Conservation (phyloP, 2,113 vertebrate genomes). For the Crocuta crocuta region DNA sequence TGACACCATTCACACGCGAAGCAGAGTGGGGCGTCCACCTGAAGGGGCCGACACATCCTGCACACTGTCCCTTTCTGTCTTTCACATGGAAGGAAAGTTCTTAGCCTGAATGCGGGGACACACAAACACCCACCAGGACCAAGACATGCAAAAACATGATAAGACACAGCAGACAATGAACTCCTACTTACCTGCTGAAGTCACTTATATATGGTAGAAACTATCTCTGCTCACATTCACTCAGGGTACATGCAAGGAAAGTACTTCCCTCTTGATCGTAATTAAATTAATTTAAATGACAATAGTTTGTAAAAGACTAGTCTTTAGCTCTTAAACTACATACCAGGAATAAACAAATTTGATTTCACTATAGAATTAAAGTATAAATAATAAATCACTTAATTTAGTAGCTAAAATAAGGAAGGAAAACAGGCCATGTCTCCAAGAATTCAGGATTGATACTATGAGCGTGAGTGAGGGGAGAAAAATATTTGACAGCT, state of each 20-base stretch:
- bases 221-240: rapidly evolving
- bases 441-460: not conserved
- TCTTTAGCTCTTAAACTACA: not conserved
- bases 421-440: not conserved
- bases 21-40: not conserved
- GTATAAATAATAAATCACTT: not conserved
- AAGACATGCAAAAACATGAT: not conserved
- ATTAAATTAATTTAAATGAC: not conserved
- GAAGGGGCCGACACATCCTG: not conserved
- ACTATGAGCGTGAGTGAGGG: not conserved
- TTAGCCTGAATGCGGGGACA: not conserved
- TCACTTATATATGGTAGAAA: not conserved
- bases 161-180: not conserved
- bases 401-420: not conserved
- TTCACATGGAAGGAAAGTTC: not conserved
- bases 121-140: not conserved
- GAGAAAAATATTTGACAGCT: not conserved
- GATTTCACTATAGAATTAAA: not conserved
- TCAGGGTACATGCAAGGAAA: not conserved
- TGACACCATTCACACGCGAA: not conserved
- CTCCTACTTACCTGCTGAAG: not conserved
- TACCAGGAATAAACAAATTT: not conserved
- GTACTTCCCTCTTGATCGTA: not conserved
- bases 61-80: not conserved
- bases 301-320: not conserved